Percentiles rank a stretch among this genome's conserved stretches.
phyloP scores from a whole-genome alignment of 2,797 vertebrate genomes.

The Hylomyscus alleni region DNA sequence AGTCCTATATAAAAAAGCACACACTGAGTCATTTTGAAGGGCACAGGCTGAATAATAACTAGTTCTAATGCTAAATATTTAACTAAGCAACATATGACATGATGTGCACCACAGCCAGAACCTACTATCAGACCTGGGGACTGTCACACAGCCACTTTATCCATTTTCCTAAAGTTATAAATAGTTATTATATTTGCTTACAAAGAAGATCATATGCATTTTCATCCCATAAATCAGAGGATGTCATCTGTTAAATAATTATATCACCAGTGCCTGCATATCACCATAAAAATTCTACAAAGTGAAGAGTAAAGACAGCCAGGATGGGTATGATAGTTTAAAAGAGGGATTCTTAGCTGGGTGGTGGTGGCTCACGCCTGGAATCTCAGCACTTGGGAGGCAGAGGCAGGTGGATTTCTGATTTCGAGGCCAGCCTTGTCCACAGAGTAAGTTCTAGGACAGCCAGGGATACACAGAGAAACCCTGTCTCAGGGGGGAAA shows the following conservation, averaged over 20 bases:
- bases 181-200: constrained; percentile 21
- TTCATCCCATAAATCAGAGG: not conserved
- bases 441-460: too few relatives aligned
- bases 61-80: not conserved
- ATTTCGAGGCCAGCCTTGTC: too few relatives aligned
- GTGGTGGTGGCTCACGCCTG: too few relatives aligned
- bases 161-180: not conserved
- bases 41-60: not conserved
- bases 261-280: not conserved
- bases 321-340: not conserved
- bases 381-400: too few relatives aligned
- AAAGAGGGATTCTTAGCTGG: not conserved
- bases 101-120: not conserved
- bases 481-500: too few relatives aligned
- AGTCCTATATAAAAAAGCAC: not conserved
- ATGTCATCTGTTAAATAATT: not conserved
- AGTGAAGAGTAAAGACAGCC: not conserved
- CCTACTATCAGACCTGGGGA: not conserved
- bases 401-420: too few relatives aligned
- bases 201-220: not conserved
- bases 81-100: not conserved
- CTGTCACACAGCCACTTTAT: not conserved
- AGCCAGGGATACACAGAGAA: too few relatives aligned
- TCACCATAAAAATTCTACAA: not conserved
- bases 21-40: not conserved